A percentile compares a stretch with the other conserved stretches of the same genome.
These are phyloP conservation scores for Amphipyra berbera DNA, from an alignment of 2,888 invertebrate genomes.

Conservation along the genomic window DNA sequence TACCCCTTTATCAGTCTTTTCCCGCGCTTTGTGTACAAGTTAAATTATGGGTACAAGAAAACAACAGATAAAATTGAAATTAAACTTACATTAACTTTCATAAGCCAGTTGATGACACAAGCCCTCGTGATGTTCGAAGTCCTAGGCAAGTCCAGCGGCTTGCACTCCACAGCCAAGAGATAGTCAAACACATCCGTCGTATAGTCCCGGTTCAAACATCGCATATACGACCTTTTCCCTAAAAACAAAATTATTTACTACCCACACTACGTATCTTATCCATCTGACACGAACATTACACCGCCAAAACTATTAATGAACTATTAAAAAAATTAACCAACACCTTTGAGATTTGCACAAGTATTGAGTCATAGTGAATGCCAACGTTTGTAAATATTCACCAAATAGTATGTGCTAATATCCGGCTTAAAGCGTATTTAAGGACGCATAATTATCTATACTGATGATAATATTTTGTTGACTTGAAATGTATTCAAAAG, in stretches of 20 bases:
- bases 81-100: constrained; percentile 80
- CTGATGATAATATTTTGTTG: too few species aligned
- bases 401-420: constrained; percentile 19
- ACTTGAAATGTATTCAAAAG: background rate
- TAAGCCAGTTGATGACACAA: constrained; percentile 83
- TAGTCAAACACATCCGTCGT: constrained; percentile 70
- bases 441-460: background rate
- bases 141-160: constrained; percentile 55
- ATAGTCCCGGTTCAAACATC: constrained; percentile 67
- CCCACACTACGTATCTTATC: constrained; percentile 26
- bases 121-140: constrained; percentile 70
- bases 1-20: too few species aligned
- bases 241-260: constrained; percentile 37
- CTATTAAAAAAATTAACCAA: background rate
- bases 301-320: background rate
- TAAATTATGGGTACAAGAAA: too few species aligned
- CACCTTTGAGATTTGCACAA: constrained; percentile 13
- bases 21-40: too few species aligned
- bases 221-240: constrained; percentile 69
- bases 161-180: constrained; percentile 67
- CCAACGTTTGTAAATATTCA: constrained; percentile 32
- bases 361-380: constrained; percentile 30
- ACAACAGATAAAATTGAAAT: background rate
- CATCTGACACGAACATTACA: constrained; percentile 21
- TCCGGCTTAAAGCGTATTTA: constrained; percentile 9